These are phyloP conservation scores for Pholis gunnellus DNA, from an alignment of 2,113 vertebrate species.

Conservation along the genomic window DNA sequence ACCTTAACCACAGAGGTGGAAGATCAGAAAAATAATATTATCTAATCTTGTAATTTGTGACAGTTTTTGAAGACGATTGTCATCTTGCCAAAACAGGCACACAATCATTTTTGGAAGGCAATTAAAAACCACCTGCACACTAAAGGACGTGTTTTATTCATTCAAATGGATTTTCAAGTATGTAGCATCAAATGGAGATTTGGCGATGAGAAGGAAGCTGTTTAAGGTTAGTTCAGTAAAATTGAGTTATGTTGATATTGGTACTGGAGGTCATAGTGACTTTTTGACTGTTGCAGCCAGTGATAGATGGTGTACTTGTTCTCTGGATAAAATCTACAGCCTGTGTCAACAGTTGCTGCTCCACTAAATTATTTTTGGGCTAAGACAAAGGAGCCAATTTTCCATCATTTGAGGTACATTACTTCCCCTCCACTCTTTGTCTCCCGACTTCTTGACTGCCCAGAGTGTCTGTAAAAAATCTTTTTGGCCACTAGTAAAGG, in stretches of 20 bases:
- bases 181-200: neutral
- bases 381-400: constrained; percentile 23
- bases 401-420: constrained; percentile 30
- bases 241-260: neutral
- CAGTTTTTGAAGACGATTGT: no score
- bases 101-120: no score
- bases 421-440: neutral
- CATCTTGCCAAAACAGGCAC: no score
- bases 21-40: no score
- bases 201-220: neutral
- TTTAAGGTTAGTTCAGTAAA: neutral
- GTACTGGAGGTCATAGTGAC: constrained; percentile 15
- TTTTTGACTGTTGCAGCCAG: neutral
- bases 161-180: neutral
- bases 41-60: no score
- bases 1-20: no score
- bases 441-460: neutral
- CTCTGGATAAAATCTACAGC: neutral
- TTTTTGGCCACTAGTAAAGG: neutral
- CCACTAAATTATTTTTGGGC: constrained; percentile 37
- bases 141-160: no score
- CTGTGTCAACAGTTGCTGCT: constrained; percentile 7
- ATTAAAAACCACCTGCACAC: no score
- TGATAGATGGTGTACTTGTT: constrained; percentile 3
- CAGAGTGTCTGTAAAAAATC: constrained; percentile 13